Percentiles rank a stretch among this genome's conserved stretches.
Evolutionary conservation across 2,113 vertebrate genomes (phyloP).

Genomic region (Emydocephalus ijimae): DNA sequence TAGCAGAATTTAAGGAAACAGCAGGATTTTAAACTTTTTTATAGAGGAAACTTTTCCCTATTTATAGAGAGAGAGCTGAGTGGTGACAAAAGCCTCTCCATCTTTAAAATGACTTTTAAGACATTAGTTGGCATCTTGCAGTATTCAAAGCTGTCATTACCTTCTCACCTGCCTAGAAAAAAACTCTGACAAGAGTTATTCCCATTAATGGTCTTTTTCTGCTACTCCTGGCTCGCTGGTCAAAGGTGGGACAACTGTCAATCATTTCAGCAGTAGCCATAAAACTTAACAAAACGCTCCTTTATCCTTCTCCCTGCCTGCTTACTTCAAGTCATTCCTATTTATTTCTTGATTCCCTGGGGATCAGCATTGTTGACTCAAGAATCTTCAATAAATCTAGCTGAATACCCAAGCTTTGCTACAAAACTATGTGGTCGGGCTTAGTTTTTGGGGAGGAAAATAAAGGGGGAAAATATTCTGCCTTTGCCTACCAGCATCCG

Average conservation of each 20-base stretch:
- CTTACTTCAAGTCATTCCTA: neutral
- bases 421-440: no score
- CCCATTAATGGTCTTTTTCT: neutral
- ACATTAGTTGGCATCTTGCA: neutral
- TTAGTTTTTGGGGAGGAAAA: no score
- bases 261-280: neutral
- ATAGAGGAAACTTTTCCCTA: neutral
- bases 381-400: neutral
- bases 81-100: neutral
- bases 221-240: neutral
- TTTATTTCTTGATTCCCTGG: neutral
- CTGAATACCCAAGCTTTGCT: no score
- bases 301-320: neutral
- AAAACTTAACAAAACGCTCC: neutral
- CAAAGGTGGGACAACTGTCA: neutral
- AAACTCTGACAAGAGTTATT: neutral
- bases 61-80: conserved; percentile 24
- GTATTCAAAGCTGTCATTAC: neutral
- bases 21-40: conserved; percentile 23
- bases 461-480: no score
- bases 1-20: conserved; percentile 27
- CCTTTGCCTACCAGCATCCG: no score
- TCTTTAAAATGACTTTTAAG: neutral
- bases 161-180: neutral
- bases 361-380: neutral